Base-by-base conservation (phyloP, 2,888 invertebrate genomes). In the Folsomia candida region DNA sequence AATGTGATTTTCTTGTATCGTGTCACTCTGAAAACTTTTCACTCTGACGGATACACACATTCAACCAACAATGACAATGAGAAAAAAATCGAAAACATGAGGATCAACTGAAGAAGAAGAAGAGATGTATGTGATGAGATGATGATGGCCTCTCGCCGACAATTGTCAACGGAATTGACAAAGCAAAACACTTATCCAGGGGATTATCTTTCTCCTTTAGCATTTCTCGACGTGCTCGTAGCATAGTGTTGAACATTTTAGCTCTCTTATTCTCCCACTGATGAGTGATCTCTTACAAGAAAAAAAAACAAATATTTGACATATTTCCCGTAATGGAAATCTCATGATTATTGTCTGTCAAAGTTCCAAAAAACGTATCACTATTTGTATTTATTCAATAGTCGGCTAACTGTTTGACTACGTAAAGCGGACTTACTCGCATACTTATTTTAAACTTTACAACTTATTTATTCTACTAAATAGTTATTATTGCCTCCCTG, bases 261-360 rank as follows among this genome's bases (percentile, higher is more conserved):
- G 24, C 51, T 64, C 64, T 47, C 51, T 64, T 51, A 47, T 51
- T 51, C 22, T 64, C 47, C 51, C 24, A 51, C 47, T 51, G 27
- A 64, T 51, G 51, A 47, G 51, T 20, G 24, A 37, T 63, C 62
- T 22, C 64, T 26, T 64, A 51, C 47, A 51, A n/a, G 61, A 61
- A n/a, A n/a, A n/a, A 14, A 37, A 37, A 4, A 37, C 37, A 37
- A 71, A 71, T 71, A 71, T 71, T 71, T 67, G 67, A 67, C 67
- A 71, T 67, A 65, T 67, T 71, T 68, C 26, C 24, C 18, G 14
- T 71, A 71, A 71, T 71, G 71, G 71, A 71, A 26, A 59, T 71
- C 64, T 63, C 68, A 71, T 22, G 26, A 26, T 60, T 26, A 60
- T 60, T 18, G n/a, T 25, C 37, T 37, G 37, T 37, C 37, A 37